Evolutionary conservation across 2,797 vertebrate species (phyloP).

Genomic region (Schizopygopsis malacanthus): DNA sequence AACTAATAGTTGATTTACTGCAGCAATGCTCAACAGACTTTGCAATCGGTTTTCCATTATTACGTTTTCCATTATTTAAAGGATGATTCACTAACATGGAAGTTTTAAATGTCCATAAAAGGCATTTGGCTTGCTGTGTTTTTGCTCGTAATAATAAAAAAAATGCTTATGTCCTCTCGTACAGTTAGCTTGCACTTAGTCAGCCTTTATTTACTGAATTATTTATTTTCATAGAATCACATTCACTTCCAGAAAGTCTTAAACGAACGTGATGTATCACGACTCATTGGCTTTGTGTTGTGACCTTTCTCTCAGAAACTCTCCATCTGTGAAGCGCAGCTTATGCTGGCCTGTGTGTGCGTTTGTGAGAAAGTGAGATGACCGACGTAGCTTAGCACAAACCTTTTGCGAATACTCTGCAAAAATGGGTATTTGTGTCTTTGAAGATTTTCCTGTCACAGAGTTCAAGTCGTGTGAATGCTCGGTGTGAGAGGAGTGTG

Average conservation of each 20-base stretch:
- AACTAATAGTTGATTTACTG: conserved; percentile 20
- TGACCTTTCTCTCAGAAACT: conserved; percentile 55
- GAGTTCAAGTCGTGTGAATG: conserved; percentile 7
- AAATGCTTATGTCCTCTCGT: conserved; percentile 37
- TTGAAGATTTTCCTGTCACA: conserved; percentile 34
- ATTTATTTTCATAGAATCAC: conserved; percentile 45
- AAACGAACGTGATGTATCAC: conserved; percentile 46
- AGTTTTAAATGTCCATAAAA: conserved; percentile 58
- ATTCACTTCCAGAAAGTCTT: conserved; percentile 56
- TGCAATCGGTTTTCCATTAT: conserved; percentile 45
- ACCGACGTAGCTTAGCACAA: neutral
- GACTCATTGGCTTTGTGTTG: conserved; percentile 48
- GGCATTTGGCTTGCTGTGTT: conserved; percentile 49
- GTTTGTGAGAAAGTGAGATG: conserved; percentile 17
- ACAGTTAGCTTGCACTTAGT: conserved; percentile 35
- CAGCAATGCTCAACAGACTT: conserved; percentile 19
- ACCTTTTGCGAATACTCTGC: neutral
- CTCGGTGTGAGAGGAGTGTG: conserved; percentile 28
- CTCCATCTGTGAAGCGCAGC: conserved; percentile 15
- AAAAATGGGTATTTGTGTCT: conserved; percentile 37
- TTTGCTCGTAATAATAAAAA: conserved; percentile 45
- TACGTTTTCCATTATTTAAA: conserved; percentile 54
- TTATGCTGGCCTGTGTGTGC: neutral
- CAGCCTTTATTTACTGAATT: conserved; percentile 50
- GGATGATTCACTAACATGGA: conserved; percentile 54